Evolutionary conservation across 2,113 vertebrate genomes (phyloP).

Genomic region (Macrotus californicus): DNA sequence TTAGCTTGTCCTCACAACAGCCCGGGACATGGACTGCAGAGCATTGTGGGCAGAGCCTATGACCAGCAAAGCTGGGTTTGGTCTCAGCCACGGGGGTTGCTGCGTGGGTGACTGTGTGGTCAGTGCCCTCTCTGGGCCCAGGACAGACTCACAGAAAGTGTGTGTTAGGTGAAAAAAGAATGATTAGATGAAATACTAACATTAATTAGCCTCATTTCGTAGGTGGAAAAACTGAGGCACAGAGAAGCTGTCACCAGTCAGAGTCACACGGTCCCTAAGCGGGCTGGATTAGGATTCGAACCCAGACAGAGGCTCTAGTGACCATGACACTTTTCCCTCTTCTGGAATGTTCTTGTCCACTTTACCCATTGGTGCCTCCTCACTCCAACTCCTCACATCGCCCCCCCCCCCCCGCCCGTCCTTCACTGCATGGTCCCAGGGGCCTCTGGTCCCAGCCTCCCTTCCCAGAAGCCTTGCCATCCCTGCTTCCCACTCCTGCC

Average conservation of each 20-base stretch:
- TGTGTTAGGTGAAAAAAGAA: background rate
- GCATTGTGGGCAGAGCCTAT: fast-evolving
- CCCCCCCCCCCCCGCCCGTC: no score
- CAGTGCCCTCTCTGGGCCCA: background rate
- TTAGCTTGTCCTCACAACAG: background rate
- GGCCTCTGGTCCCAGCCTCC: background rate
- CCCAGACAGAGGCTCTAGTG: background rate
- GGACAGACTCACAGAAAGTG: background rate
- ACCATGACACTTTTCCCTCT: background rate
- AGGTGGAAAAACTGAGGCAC: background rate
- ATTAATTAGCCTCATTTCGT: background rate
- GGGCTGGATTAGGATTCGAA: background rate
- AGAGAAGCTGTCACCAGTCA: background rate
- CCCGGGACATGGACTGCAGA: background rate
- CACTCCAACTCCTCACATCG: background rate
- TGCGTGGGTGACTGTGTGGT: fast-evolving
- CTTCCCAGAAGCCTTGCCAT: background rate
- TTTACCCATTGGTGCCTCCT: background rate
- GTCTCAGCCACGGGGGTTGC: background rate
- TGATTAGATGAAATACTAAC: background rate
- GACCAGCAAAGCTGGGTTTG: fast-evolving
- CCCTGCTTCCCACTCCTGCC: background rate
- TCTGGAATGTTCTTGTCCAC: background rate
- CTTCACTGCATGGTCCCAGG: background rate
- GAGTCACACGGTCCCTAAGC: background rate